Conservation (phyloP, 2,797 vertebrate genomes). For the Hippocampus kuda region DNA sequence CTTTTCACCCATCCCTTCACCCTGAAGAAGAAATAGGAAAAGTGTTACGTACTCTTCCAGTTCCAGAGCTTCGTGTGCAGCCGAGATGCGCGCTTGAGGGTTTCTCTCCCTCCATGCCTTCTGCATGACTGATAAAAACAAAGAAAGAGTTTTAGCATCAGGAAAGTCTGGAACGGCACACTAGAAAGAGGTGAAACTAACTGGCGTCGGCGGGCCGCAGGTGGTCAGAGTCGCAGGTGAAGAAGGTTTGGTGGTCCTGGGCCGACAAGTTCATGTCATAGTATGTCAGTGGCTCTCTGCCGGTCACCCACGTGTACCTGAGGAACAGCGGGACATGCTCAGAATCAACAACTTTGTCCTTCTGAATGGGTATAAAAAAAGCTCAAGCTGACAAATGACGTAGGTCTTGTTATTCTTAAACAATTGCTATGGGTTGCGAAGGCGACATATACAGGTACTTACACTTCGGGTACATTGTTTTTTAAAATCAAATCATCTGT, state of each 20-base stretch:
- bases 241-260: slow-evolving; percentile 95
- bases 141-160: not conserved
- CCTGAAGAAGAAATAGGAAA: not conserved
- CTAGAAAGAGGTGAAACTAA: slow-evolving; percentile 55
- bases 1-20: not conserved
- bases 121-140: slow-evolving; percentile 81
- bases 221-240: slow-evolving; percentile 92
- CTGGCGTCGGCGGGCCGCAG: slow-evolving; percentile 92
- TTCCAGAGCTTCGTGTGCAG: slow-evolving; percentile 94
- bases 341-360: no score
- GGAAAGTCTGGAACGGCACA: not conserved
- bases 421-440: no score
- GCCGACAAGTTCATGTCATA: slow-evolving; percentile 95
- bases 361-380: no score
- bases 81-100: slow-evolving; percentile 93
- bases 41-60: slow-evolving; percentile 84
- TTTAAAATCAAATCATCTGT: no score
- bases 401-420: no score
- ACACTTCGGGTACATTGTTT: no score
- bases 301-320: slow-evolving; percentile 93
- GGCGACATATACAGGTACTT: no score
- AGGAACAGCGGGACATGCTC: not conserved
- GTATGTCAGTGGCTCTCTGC: slow-evolving; percentile 89
- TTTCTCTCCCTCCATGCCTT: slow-evolving; percentile 98
- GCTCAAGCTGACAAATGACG: no score